These are phyloP conservation scores for Cotesia glomerata DNA, from an alignment of 1,140 invertebrate genomes.

Conservation along the genomic window DNA sequence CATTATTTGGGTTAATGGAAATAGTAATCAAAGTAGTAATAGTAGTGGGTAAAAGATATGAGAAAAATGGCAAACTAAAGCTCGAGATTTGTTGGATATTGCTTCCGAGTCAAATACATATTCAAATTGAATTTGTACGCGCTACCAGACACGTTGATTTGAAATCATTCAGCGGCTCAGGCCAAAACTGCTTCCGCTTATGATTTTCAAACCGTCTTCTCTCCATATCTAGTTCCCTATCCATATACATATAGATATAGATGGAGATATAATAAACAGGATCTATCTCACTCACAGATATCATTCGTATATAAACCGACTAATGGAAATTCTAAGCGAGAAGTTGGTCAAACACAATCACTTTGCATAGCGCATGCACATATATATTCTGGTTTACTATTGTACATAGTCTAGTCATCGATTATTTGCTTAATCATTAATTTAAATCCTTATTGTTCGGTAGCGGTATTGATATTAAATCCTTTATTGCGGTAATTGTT, in stretches of 20 bases:
- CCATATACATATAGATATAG: conserved; percentile 9
- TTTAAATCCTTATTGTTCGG: no score
- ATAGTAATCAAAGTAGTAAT: not conserved
- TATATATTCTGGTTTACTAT: conserved; percentile 7
- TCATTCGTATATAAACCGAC: conserved; percentile 36
- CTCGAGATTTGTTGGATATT: conserved; percentile 15
- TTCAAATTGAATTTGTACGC: conserved; percentile 64
- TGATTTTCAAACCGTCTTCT: conserved; percentile 5
- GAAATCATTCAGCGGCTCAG: conserved; percentile 57
- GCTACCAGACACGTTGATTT: conserved; percentile 60
- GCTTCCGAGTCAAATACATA: conserved; percentile 50
- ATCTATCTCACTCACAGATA: no score
- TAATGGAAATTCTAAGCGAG: conserved; percentile 57
- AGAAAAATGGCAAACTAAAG: conserved; percentile 13
- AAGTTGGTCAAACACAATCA: conserved; percentile 58
- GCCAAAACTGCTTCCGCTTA: conserved; percentile 25
- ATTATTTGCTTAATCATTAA: no score
- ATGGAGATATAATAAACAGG: no score
- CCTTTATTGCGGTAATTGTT: no score
- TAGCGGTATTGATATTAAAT: no score
- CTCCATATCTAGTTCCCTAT: conserved; percentile 10
- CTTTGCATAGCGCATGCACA: conserved; percentile 51
- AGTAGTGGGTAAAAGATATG: not conserved
- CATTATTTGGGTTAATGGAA: not conserved
- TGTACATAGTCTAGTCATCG: not conserved